phyloP scores from a whole-genome alignment of 2,113 vertebrate species.

The Glaucomys volans region DNA sequence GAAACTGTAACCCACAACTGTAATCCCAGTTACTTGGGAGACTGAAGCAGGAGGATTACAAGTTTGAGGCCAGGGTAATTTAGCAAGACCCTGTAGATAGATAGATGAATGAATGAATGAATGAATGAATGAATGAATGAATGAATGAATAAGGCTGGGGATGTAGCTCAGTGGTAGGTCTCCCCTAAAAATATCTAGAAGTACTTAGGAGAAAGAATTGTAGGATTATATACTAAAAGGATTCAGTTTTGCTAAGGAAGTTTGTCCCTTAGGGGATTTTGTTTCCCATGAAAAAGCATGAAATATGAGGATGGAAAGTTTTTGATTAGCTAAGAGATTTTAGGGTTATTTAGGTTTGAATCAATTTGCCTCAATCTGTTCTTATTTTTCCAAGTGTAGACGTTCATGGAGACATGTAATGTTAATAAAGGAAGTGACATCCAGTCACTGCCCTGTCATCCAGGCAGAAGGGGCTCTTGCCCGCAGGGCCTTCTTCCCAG shows the following conservation, averaged over 20 bases:
- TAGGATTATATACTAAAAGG: not conserved
- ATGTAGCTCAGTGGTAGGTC: too few species aligned
- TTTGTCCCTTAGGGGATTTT: not conserved
- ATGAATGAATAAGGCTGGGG: too few species aligned
- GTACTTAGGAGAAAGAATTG: not conserved
- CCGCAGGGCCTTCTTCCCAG: slow-evolving; percentile 29
- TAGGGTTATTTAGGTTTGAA: not conserved
- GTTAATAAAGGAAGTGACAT: not conserved
- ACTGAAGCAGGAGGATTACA: too few species aligned
- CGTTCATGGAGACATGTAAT: not conserved
- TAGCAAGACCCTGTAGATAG: too few species aligned
- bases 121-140: too few species aligned
- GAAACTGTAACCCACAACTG: too few species aligned
- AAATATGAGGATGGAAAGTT: not conserved
- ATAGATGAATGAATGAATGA: too few species aligned
- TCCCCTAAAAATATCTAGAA: not conserved
- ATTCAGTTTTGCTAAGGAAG: not conserved
- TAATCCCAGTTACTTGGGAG: too few species aligned
- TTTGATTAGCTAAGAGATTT: not conserved
- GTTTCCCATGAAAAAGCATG: not conserved
- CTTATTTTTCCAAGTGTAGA: not conserved
- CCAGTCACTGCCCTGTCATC: not conserved
- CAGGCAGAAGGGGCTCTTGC: not conserved
- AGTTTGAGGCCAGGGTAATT: too few species aligned
- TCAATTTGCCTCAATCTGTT: not conserved